Evolutionary conservation across 2,888 invertebrate genomes (phyloP), one percentile per base, ranked within the genome.

Genomic region (Saturnia japonica): DNA sequence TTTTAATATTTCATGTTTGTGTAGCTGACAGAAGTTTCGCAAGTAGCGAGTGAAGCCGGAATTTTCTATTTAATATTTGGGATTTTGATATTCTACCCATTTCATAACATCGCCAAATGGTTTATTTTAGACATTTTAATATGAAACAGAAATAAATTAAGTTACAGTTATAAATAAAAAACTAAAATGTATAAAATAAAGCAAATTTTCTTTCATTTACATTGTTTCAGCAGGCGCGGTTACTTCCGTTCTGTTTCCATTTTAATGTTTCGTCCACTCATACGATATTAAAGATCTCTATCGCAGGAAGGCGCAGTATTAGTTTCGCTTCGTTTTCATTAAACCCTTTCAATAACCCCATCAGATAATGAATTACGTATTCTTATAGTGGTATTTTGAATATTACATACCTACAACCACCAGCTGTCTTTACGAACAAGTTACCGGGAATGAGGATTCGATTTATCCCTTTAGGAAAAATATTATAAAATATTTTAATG

Each of bases 271-370:
- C 87, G 85, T 80, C 91, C 93, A 92, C 93, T 93, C 91, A 88
- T 88, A 84, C 84, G 80, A 86, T 91, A 93, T 93, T 93, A 93
- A 93, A 93, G 93, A 93, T 93, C 86, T 78, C 82, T 92, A 93
- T 93, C 93, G 80, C 88, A 88, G 93, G 91, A 93, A 91, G 91
- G 87, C 80, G 85, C 87, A 88, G 87, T 90, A 90, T 90, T 88
- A 91, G 86, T 83, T 87, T 88, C 87, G 83, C 88, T 88, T 89
- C 87, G 84, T 86, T 91, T 90, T 91, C 91, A 92, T 93, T 91
- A 91, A 89, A 89, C 88, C 86, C 88, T 91, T 90, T 88, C 85
- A 80, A 83, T 84, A 79, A 77, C 76, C 75, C 43, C 51, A 54
- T 69, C 69, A 69, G 40, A 68, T 28, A 69, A 67, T 64, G 40